Evolutionary conservation across 2,888 invertebrate species (phyloP).

Genomic region (Alviniconcha strummeri): DNA sequence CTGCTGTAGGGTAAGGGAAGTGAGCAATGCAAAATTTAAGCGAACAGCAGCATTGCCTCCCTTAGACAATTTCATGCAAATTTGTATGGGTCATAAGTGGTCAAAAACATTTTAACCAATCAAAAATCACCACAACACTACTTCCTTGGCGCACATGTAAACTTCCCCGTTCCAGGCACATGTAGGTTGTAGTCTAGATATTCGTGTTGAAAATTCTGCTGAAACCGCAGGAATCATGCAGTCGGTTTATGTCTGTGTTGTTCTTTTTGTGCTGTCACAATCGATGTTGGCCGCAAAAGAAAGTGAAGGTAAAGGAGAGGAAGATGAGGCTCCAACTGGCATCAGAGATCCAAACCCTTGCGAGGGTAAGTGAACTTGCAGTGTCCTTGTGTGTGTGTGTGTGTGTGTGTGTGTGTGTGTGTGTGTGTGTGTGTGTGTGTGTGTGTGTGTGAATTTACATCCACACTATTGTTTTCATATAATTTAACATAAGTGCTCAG

Average conservation of each 20-base stretch:
- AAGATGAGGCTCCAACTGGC: constrained; percentile 15
- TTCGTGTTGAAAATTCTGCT: too few species aligned
- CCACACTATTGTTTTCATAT: too few species aligned
- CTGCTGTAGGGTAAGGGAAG: too few species aligned
- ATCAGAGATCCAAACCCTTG: constrained; percentile 24
- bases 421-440: neutral
- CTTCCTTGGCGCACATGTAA: constrained; percentile 33
- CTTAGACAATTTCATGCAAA: neutral
- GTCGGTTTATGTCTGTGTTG: neutral
- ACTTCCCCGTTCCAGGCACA: constrained; percentile 29
- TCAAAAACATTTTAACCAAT: constrained; percentile 30
- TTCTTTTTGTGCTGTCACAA: neutral
- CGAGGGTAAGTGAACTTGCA: constrained; percentile 15
- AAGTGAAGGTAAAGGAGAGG: constrained; percentile 14
- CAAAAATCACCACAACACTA: constrained; percentile 36
- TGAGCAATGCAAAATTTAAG: too few species aligned
- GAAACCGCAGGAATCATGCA: neutral
- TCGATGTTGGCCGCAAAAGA: neutral
- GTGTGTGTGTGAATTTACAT: neutral
- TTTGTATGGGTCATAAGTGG: constrained; percentile 7
- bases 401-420: too few species aligned
- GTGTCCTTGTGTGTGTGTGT: too few species aligned
- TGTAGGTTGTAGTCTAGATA: too few species aligned
- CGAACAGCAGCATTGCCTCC: too few species aligned
- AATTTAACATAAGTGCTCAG: too few species aligned